Evolutionary conservation across 1,140 invertebrate species (phyloP).

Genomic region (Heliconius hewitsoni): DNA sequence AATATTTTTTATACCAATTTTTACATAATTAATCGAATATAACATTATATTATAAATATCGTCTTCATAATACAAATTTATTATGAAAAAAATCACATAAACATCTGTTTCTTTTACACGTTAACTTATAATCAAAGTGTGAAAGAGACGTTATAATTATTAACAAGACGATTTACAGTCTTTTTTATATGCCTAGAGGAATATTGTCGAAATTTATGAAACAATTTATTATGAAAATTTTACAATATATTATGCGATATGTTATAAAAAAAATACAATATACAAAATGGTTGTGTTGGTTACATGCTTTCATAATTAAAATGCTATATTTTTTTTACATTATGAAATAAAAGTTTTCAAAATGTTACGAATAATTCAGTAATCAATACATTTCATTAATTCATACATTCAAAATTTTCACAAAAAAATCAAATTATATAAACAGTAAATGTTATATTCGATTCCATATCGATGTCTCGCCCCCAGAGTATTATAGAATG

Average conservation of each 20-base stretch:
- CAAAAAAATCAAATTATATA: neutral
- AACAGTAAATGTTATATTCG: constrained; percentile 20
- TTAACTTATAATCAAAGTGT: neutral
- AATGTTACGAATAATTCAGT: too few relatives aligned
- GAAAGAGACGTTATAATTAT: neutral
- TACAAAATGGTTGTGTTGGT: neutral
- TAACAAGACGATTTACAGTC: constrained; percentile 9
- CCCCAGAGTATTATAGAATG: constrained; percentile 35
- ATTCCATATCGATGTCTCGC: constrained; percentile 34
- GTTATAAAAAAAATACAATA: neutral
- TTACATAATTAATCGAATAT: constrained; percentile 23
- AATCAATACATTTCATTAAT: too few relatives aligned
- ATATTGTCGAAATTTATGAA: constrained; percentile 11
- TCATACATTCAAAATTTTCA: neutral
- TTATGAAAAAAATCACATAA: constrained; percentile 2
- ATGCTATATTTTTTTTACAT: too few relatives aligned
- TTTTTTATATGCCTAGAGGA: neutral
- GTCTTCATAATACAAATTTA: constrained; percentile 1
- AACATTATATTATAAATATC: constrained; percentile 18
- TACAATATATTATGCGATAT: neutral
- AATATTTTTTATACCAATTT: constrained; percentile 25
- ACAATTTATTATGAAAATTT: constrained; percentile 6
- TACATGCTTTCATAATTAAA: neutral
- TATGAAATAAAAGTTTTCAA: too few relatives aligned
- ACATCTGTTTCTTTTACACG: neutral